Base-by-base conservation (phyloP, 2,797 vertebrate genomes). In the Salmo trutta region DNA sequence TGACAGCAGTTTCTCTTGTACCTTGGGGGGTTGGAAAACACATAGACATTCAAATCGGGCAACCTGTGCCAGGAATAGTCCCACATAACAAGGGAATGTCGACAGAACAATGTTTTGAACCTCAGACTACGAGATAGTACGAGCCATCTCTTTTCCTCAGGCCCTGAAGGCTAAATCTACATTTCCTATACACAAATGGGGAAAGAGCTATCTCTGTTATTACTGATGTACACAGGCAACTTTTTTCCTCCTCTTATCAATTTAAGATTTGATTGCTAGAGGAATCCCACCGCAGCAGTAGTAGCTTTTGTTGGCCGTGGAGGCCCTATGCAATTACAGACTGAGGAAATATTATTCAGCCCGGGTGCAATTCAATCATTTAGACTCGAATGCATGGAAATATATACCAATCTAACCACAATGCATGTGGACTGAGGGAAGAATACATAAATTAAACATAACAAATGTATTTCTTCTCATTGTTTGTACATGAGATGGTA, bases 271-370 rank as follows among this genome's bases (percentile, higher is more conserved):
- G 93, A 95, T 94, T 91, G 92, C 59, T 92, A 93, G 92, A 92
- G 93, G 95, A 95, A 94, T 95, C 94, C 94, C 92, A 88, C 85
- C 83, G 91, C 93, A 94, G 91, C 91, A 83, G 91, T 91, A 91
- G 93, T 92, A 90, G 93, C 92, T 94, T 93, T 93, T 94, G 94
- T 93, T 93, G 94, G 94, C 93, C 92, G 85, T 91, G 88, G 91
- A 93, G 94, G 90, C 94, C 92, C 93, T 93, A 92, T 93, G 94
- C 93, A 95, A 96, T 95, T 94, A 95, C 92, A 79, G 92, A 94
- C 94, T 92, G 93, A 90, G 94, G 93, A 93, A 94, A 95, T 94
- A 95, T 94, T 94, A 96, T 94, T 95, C 94, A 94, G 92, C 93
- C 94, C 79, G 76, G 80, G 80, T 80, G 75, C 83, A 85, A 84